Evolutionary conservation across 2,888 invertebrate genomes (phyloP), one percentile per base, ranked within the genome.

Genomic region (Thelaira solivaga): DNA sequence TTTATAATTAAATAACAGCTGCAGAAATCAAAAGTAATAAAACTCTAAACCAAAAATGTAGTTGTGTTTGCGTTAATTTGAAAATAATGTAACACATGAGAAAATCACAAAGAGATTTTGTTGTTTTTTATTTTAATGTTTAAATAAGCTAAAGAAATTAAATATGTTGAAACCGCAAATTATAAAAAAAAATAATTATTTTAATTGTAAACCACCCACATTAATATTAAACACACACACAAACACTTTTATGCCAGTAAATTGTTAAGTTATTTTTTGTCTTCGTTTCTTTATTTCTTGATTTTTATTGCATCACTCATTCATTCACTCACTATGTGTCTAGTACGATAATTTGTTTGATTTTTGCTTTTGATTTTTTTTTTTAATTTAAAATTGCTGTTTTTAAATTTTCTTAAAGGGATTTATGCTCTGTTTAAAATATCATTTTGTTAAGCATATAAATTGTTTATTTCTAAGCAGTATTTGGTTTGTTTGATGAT

Each of bases 391-490:
- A 20, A 45, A n/a, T 51, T 11, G 18, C n/a, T 39, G 36, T 39
- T 1, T 13, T 49, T 6, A 8, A 26, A 4, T 64, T 71, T 72
- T 73, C 55, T 69, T 65, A 55, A 68, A 78, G 76, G 84, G 85
- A 86, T 85, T 85, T 85, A 84, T 86, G 85, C 86, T 86, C 85
- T 86, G 86, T 85, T 85, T 85, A 83, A 83, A 83, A 82, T 80
- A 84, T 83, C 80, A 83, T 84, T 81, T 80, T 79, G 82, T 80
- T 83, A 82, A 68, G 57, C 62, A 62, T 77, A 72, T 36, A 22
- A 59, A 10, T 79, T 82, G 76, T 78, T 53, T 62, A 13, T 16
- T 51, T 49, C 57, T 59, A n/a, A n/a, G 20, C 43, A 16, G 68
- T 65, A 41, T 71, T 69, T 51, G 34, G 61, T 29, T 69, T 61